Evolutionary conservation across 2,888 invertebrate species (phyloP).

Genomic region (Dryomyza anilis): DNA sequence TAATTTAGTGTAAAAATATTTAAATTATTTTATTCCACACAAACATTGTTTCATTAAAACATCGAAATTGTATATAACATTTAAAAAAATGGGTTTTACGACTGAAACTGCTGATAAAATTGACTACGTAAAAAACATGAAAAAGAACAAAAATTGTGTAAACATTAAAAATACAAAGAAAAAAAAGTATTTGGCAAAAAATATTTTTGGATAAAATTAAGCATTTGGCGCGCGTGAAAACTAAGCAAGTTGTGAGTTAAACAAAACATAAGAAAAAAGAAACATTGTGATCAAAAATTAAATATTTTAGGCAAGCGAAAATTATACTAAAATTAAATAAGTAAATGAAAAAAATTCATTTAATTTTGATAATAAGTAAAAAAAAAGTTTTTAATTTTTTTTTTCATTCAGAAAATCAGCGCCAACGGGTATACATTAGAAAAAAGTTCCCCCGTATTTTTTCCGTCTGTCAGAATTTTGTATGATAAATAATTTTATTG

Average conservation of each 20-base stretch:
- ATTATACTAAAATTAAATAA: constrained; percentile 7
- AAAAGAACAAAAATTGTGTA: neutral
- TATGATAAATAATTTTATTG: no score
- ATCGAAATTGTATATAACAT: constrained; percentile 4
- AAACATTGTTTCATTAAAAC: no score
- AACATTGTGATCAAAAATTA: constrained; percentile 27
- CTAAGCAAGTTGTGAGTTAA: constrained; percentile 57
- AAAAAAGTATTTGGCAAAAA: constrained; percentile 6
- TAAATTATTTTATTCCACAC: no score
- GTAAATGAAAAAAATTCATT: constrained; percentile 18
- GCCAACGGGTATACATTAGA: no score
- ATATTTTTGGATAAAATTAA: constrained; percentile 38
- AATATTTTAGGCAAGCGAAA: constrained; percentile 29
- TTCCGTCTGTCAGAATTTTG: no score
- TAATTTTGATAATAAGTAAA: constrained; percentile 23
- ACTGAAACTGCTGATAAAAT: constrained; percentile 8
- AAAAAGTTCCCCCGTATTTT: no score
- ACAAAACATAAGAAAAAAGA: constrained; percentile 28
- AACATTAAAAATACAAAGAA: neutral
- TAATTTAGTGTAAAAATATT: no score
- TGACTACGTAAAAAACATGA: neutral
- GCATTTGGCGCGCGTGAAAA: constrained; percentile 35
- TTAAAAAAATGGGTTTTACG: constrained; percentile 1
- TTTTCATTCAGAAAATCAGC: no score
- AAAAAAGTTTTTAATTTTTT: no score